Conservation (phyloP, 2,797 vertebrate species). For the Coranthus polyacanthus region DNA sequence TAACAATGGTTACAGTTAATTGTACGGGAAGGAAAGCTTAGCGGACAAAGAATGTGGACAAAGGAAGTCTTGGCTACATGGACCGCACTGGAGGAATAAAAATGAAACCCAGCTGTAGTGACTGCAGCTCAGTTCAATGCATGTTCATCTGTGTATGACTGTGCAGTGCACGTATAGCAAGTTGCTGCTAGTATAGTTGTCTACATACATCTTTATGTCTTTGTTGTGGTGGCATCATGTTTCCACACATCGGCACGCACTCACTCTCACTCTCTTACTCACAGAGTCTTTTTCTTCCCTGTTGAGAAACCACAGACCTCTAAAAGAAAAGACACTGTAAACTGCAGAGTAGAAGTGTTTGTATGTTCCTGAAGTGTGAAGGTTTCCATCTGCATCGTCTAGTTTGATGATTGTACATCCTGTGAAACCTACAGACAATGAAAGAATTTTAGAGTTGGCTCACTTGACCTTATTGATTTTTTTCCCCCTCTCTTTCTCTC, state of each 20-base stretch:
- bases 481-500: conserved; percentile 12
- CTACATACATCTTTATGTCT: not conserved
- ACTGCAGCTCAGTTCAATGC: not conserved
- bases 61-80: too few species aligned
- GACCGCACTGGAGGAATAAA: not conserved
- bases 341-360: not conserved
- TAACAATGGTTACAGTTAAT: not conserved
- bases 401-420: conserved; percentile 5
- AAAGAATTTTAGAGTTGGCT: conserved; percentile 12
- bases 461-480: conserved; percentile 58
- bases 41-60: not conserved
- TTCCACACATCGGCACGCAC: not conserved
- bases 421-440: conserved; percentile 20
- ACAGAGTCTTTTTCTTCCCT: not conserved
- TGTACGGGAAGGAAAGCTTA: too few species aligned
- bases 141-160: conserved; percentile 3
- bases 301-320: not conserved
- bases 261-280: not conserved
- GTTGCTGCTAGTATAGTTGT: too few species aligned
- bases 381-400: not conserved
- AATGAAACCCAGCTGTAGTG: not conserved
- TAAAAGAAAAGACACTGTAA: not conserved
- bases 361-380: conserved; percentile 8
- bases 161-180: not conserved
- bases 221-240: not conserved